Base-by-base conservation (phyloP, 2,797 vertebrate genomes). In the Simalia tracyae region DNA sequence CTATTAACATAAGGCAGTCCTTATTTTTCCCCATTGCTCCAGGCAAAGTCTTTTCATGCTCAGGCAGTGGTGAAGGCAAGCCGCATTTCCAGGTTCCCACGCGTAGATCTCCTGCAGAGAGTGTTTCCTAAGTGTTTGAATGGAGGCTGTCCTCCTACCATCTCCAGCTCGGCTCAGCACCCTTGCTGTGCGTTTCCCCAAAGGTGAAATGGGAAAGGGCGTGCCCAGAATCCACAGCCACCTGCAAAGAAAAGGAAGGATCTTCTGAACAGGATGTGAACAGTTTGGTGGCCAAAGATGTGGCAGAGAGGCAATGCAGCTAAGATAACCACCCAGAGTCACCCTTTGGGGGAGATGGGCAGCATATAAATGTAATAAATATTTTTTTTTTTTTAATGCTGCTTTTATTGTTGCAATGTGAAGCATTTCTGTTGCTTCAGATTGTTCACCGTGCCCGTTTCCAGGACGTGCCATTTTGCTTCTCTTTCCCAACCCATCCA, bases 41-140 rank as follows among this genome's bases (percentile, higher is more conserved):
- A 17, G 91, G 91, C 86, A 17, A 24, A 91, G 87, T 91, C 90
- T 87, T 87, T 87, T 91, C 90, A 91, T 91, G 90, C 85, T 59
- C 59, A 1, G 15, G 9, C n/a, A 11, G 68, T 87, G 90, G 56
- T 4, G 24, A 72, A 60, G 59, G 24, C 54, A 4, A 36, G 31
- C 31, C 19, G 1, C 5, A 3, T 59, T 59, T 28, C 31, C 63
- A 86, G 14, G 31, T 87, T 91, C 86, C 57, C 91, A 26, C 4
- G 15, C 0, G 1, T 10, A 63, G 28, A 54, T 56, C 11, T n/a
- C 61, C 46, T 66, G 7, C 11, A 63, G 81, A n/a, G 10, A 50
- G 1, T 26, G 11, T 64, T 57, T 56, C 89, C 7, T 8, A 86
- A 46, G 6, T 12, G 6, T 59, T 66, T 57, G 50, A 56, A 86